phyloP scores from a whole-genome alignment of 2,113 vertebrate species.

The Entomyzon cyanotis region DNA sequence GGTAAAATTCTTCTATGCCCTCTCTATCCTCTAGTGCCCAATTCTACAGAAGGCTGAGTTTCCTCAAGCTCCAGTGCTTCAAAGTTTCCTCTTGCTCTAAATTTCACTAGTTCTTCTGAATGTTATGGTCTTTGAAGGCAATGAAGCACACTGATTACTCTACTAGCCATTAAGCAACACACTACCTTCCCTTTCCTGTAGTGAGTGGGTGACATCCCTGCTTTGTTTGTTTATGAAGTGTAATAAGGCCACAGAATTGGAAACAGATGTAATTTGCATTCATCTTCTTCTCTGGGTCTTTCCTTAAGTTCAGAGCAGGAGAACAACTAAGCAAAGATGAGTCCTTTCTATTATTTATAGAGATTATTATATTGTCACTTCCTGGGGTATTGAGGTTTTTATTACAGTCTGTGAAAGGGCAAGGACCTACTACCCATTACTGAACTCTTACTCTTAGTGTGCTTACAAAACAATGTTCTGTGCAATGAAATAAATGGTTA shows the following conservation, averaged over 20 bases:
- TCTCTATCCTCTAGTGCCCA: background rate
- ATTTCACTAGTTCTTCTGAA: background rate
- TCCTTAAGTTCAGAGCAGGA: background rate
- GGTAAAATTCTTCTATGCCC: background rate
- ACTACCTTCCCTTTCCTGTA: background rate
- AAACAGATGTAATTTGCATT: background rate
- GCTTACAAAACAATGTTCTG: background rate
- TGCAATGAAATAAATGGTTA: background rate
- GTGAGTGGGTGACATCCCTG: background rate
- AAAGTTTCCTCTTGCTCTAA: background rate
- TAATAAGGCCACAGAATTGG: background rate
- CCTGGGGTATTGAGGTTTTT: background rate
- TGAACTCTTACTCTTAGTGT: background rate
- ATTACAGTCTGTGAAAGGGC: background rate
- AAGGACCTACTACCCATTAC: background rate
- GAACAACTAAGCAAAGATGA: background rate
- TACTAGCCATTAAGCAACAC: background rate
- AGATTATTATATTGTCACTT: background rate
- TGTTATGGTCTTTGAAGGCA: background rate
- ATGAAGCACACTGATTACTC: background rate
- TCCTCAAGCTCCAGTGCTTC: background rate
- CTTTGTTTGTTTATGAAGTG: background rate
- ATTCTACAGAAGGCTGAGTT: background rate
- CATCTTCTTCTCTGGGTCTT: background rate
- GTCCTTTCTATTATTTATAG: background rate